Evolutionary conservation across 2,113 vertebrate genomes (phyloP), one percentile per base, ranked within the genome.

Genomic region (Ceyx cyanopectus): DNA sequence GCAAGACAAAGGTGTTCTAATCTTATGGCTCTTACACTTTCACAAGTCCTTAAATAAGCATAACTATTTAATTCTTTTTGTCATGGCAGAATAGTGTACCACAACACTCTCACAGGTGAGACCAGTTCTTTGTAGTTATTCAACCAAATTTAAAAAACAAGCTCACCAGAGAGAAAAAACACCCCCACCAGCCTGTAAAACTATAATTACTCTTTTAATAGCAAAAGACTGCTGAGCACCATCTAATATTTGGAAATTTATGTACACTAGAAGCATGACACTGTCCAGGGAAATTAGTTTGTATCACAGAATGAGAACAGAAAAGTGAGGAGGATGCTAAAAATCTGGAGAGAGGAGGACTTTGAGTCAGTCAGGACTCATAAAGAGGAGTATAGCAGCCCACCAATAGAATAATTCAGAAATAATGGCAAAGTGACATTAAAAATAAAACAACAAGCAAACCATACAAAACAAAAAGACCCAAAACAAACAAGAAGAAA

Each of bases 281-380:
- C 12, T 23, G 30, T 30, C n/a, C 45, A 37, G 5, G 72, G 57
- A 75, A 87, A 68, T 3, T 2, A 50, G 21, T 7, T 58, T 34
- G 21, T 53, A 45, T 30, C 11, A 3, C 19, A 22, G 21, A 62
- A 4, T 20, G 48, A 53, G 34, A 80, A 29, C 18, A 40, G 26
- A 54, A 50, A 13, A 84, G 51, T 19, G 51, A 32, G 0, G 2
- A 54, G 23, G 56, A 24, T 32, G 46, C 43, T 34, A 67, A 57
- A 57, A 85, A 82, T 27, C 34, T 7, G 24, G 17, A 89, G 46
- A 22, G 10, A 69, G 46, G 37, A 82, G 46, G 37, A 82, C 48
- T 63, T 63, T 11, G 51, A 91, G 92, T 92, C 89, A 12, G 65
- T 91, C 87, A 96, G 73, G 56, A 96, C 61, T 37, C 88, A 85